phyloP scores from a whole-genome alignment of 2,797 vertebrate species.

The Steatocranus sp. region DNA sequence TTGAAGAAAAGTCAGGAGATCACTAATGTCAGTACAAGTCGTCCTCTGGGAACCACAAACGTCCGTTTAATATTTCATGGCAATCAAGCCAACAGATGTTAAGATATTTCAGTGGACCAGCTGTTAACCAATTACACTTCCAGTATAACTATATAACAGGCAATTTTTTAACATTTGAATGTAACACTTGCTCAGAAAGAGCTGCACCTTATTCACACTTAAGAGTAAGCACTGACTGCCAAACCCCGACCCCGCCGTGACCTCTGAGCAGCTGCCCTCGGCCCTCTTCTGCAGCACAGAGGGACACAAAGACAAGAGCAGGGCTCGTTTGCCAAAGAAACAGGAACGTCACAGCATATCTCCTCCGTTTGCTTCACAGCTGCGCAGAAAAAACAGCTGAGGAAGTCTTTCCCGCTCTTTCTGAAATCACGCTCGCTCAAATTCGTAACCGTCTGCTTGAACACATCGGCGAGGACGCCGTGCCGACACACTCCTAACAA shows the following conservation, averaged over 20 bases:
- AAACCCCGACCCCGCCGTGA: not conserved
- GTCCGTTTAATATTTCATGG: not conserved
- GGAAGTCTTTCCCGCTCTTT: not conserved
- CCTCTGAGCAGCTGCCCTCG: not conserved
- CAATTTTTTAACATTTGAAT: not conserved
- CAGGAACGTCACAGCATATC: not conserved
- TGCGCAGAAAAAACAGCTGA: not conserved
- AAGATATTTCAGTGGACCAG: not conserved
- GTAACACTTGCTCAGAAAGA: not conserved
- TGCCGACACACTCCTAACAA: not conserved
- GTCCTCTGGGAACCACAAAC: not conserved
- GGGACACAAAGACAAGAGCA: not conserved
- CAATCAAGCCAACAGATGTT: not conserved
- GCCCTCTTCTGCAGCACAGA: not conserved
- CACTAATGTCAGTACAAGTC: not conserved
- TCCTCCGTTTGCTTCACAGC: not conserved
- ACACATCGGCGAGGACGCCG: not conserved
- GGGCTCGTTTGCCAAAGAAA: not conserved
- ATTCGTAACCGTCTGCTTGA: fast-evolving
- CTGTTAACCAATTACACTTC: not conserved
- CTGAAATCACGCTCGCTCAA: fast-evolving
- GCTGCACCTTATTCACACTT: not conserved
- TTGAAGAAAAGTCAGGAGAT: not conserved
- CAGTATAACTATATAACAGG: not conserved
- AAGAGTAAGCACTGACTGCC: not conserved